Conservation (phyloP, 1,140 invertebrate species). For the Drosophila trapezifrons region DNA sequence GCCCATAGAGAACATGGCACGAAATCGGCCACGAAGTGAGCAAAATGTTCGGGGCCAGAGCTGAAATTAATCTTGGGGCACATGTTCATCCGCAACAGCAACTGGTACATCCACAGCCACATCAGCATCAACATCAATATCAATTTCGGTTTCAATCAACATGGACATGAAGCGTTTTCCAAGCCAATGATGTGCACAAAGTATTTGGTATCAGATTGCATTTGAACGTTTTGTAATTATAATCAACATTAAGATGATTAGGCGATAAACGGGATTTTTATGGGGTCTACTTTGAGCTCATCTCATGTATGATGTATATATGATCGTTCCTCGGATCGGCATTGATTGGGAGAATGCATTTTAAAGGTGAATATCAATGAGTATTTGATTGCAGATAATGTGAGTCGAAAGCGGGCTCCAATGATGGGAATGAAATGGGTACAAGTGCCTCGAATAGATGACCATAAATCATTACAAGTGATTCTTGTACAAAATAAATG, state of each 20-base stretch:
- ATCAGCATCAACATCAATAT: slow-evolving; percentile 51
- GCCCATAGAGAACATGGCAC: slow-evolving; percentile 40
- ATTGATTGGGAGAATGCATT: slow-evolving; percentile 16
- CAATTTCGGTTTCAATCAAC: slow-evolving; percentile 67
- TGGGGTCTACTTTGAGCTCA: slow-evolving; percentile 13
- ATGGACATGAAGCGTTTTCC: slow-evolving; percentile 46
- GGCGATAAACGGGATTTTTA: slow-evolving; percentile 56
- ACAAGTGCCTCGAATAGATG: background rate
- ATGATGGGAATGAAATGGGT: background rate
- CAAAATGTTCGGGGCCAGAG: slow-evolving; percentile 37
- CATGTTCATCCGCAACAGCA: slow-evolving; percentile 35
- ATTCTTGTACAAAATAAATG: background rate
- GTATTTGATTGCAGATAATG: slow-evolving; percentile 16
- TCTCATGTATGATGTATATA: slow-evolving; percentile 7
- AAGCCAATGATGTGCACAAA: slow-evolving; percentile 66
- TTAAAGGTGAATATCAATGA: slow-evolving; percentile 16
- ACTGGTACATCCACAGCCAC: slow-evolving; percentile 1
- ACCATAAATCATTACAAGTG: background rate
- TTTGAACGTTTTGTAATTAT: slow-evolving; percentile 66
- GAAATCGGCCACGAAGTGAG: slow-evolving; percentile 24
- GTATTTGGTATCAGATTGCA: slow-evolving; percentile 53
- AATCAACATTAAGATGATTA: slow-evolving; percentile 59
- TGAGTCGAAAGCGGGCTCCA: background rate
- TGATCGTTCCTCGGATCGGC: slow-evolving; percentile 6
- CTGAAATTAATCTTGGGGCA: slow-evolving; percentile 56